Percentiles rank a stretch among this genome's conserved stretches.
Conservation (phyloP, 2,888 invertebrate species). For the Hetaerina titia region DNA sequence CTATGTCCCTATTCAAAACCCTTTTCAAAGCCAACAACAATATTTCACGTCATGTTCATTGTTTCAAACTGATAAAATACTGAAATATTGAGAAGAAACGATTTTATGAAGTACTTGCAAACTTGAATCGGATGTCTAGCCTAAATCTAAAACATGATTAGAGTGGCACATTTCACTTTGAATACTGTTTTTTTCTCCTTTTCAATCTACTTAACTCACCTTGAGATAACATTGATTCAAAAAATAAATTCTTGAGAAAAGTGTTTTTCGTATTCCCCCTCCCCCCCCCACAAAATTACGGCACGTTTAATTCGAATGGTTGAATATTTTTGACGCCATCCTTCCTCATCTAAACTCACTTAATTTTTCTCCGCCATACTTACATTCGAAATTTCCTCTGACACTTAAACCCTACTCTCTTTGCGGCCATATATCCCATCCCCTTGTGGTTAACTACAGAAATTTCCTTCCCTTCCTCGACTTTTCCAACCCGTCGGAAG, state of each 20-base stretch:
- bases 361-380: conserved; percentile 3
- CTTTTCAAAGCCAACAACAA: too few relatives aligned
- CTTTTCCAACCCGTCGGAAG: not conserved
- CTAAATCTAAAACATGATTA: too few relatives aligned
- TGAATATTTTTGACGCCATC: not conserved
- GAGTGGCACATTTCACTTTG: too few relatives aligned
- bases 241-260: not conserved
- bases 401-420: not conserved
- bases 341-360: not conserved
- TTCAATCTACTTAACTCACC: too few relatives aligned
- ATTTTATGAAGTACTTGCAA: too few relatives aligned
- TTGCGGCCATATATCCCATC: not conserved
- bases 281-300: not conserved
- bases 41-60: too few relatives aligned
- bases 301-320: not conserved
- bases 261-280: not conserved
- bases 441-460: not conserved
- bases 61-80: too few relatives aligned
- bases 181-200: too few relatives aligned
- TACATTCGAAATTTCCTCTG: not conserved
- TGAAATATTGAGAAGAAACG: too few relatives aligned
- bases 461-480: not conserved
- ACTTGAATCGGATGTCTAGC: too few relatives aligned
- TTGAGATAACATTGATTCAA: too few relatives aligned
- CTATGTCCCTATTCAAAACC: too few relatives aligned